Evolutionary conservation across 2,113 vertebrate species (phyloP), one percentile per base, ranked within the genome.

Genomic region (Saccopteryx bilineata): DNA sequence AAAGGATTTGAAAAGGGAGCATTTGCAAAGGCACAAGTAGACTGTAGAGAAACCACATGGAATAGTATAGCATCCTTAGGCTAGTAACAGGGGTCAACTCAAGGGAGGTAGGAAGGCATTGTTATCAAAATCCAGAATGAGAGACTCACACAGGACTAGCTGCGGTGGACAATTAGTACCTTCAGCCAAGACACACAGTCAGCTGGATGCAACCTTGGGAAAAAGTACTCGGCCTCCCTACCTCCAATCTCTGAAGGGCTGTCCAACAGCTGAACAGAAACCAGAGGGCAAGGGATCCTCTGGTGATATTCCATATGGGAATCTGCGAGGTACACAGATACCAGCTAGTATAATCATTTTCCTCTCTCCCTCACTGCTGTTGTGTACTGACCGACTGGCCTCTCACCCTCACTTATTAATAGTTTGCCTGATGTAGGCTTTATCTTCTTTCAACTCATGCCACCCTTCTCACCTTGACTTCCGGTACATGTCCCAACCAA

Each of bases 21-120:
- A 90, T 96, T 95, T 92, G 31, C 39, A 94, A 90, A 87, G 68
- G 69, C 60, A 21, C 72, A 96, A 90, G 81, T 33, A 90, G 69
- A 50, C 31, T 39, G 9, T 50, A 87, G 39, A 88, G 63, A 74
- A 90, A 71, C 71, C 46, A 58, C 24, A 58, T 9, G 60, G 72
- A 60, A 60, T 33, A 81, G n/a, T 26, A 8, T 39, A 46, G 69
- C 23, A 83, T 76, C 4, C 5, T 60, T 21, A 26, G 56, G 8
- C 23, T 87, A 15, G 60, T 63, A 82, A 60, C 19, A 48, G 18
- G 19, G n/a, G 23, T 54, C 9, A 13, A 54, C 5, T 60, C 18
- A n/a, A 63, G 23, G 39, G 52, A 88, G 7, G 50, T 11, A 58
- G 21, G 5, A 33, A 5, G 18, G 24, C 39, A 13, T 50, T 81